These are phyloP conservation scores for Sebastes schlegelii DNA, from an alignment of 2,113 vertebrate species.

Conservation along the genomic window DNA sequence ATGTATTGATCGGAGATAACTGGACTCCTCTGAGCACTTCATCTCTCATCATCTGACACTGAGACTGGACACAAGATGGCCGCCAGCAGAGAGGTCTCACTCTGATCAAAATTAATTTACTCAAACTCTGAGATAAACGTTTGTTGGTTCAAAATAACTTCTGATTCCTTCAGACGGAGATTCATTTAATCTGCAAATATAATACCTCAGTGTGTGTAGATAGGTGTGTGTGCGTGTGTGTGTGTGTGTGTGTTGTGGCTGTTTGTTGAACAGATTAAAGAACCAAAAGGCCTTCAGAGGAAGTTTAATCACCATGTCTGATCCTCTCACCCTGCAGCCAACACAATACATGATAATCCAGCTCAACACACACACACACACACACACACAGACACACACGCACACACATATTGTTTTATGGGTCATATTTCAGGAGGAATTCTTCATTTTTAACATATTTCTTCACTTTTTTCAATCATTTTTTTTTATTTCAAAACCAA, in stretches of 20 bases:
- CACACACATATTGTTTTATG: too few relatives aligned
- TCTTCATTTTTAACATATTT: too few relatives aligned
- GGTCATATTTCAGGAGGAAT: too few relatives aligned
- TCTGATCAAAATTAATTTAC: neutral
- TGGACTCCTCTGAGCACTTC: too few relatives aligned
- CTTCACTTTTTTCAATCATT: too few relatives aligned
- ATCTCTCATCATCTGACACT: too few relatives aligned
- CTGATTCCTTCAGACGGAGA: too few relatives aligned
- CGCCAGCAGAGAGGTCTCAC: neutral
- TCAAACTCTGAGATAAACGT: too few relatives aligned
- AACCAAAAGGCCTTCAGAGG: conserved; percentile 9
- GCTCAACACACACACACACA: neutral
- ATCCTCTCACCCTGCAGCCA: conserved; percentile 8
- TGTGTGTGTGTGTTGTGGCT: neutral
- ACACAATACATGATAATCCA: conserved; percentile 7
- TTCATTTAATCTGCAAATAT: too few relatives aligned
- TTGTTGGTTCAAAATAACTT: too few relatives aligned
- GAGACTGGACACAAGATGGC: neutral
- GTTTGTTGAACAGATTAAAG: conserved; percentile 7
- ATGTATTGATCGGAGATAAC: neutral
- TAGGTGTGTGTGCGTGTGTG: neutral
- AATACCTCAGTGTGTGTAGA: neutral
- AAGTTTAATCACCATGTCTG: conserved; percentile 14
- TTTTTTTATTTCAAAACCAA: too few relatives aligned
- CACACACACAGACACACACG: neutral